phyloP scores from a whole-genome alignment of 2,888 invertebrate genomes.

The Amphimallon solstitiale region DNA sequence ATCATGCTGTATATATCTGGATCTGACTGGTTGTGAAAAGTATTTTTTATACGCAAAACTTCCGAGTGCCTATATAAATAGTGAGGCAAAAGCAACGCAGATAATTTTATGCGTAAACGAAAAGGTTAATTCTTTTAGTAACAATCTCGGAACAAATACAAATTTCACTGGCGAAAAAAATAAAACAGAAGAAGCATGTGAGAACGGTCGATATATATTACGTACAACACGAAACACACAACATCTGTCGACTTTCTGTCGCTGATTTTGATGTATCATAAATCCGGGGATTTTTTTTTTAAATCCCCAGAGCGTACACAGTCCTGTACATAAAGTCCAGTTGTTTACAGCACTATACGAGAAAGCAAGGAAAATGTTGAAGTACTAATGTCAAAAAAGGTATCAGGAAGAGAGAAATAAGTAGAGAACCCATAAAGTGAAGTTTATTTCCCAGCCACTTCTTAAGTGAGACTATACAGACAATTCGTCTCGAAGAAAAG shows the following conservation, averaged over 20 bases:
- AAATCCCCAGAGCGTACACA: slow-evolving; percentile 37
- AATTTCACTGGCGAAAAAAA: too few species aligned
- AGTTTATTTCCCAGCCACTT: not conserved
- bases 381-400: slow-evolving; percentile 3
- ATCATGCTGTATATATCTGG: too few species aligned
- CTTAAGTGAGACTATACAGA: not conserved
- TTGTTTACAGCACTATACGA: slow-evolving; percentile 27
- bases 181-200: too few species aligned
- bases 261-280: slow-evolving; percentile 41
- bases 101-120: too few species aligned
- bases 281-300: slow-evolving; percentile 43
- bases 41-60: too few species aligned
- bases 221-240: slow-evolving; percentile 10
- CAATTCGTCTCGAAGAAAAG: not conserved
- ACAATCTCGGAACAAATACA: too few species aligned
- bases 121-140: too few species aligned
- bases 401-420: slow-evolving; percentile 3
- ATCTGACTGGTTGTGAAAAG: too few species aligned
- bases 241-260: slow-evolving; percentile 34
- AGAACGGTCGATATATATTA: slow-evolving; percentile 10
- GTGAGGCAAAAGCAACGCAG: too few species aligned
- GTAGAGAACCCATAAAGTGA: not conserved
- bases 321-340: slow-evolving; percentile 31
- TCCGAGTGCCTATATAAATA: too few species aligned
- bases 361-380: slow-evolving; percentile 17